Percentiles rank a stretch among this genome's conserved stretches.
phyloP scores from a whole-genome alignment of 2,888 invertebrate genomes.

The Hyposoter didymator region DNA sequence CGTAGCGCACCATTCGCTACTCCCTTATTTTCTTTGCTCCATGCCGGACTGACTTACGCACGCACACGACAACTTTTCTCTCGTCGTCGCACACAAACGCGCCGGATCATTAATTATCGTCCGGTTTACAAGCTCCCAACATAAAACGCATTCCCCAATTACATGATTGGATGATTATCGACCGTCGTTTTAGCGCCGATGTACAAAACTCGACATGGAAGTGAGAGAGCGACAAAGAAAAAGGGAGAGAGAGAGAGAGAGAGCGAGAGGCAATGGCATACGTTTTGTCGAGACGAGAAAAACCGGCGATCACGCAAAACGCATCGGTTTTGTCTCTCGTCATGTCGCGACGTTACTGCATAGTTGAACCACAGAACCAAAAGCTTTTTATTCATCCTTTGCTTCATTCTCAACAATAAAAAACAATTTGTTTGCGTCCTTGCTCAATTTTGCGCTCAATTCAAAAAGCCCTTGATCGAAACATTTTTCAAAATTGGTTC shows the following conservation, averaged over 20 bases:
- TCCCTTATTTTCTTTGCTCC: slow-evolving; percentile 26
- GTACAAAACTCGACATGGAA: slow-evolving; percentile 45
- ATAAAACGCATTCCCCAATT: slow-evolving; percentile 72
- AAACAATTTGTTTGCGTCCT: neutral
- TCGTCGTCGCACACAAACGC: slow-evolving; percentile 55
- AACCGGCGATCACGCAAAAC: slow-evolving; percentile 37
- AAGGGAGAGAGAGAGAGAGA: slow-evolving; percentile 61
- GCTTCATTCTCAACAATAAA: neutral
- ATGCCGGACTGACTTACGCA: neutral
- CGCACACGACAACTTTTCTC: slow-evolving; percentile 54
- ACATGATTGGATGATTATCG: slow-evolving; percentile 78
- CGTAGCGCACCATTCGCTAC: neutral
- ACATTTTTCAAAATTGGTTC: neutral
- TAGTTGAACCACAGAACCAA: neutral
- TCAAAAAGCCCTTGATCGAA: neutral
- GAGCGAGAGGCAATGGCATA: slow-evolving; percentile 47
- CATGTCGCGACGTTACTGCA: slow-evolving; percentile 32
- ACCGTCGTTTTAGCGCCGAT: slow-evolving; percentile 57
- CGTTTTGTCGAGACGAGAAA: slow-evolving; percentile 39
- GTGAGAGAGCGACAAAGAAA: slow-evolving; percentile 16
- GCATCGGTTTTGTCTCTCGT: slow-evolving; percentile 49
- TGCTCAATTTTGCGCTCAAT: neutral
- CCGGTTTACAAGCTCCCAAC: slow-evolving; percentile 69
- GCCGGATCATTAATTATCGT: slow-evolving; percentile 75
- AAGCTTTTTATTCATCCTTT: neutral